phyloP scores from a whole-genome alignment of 2,113 vertebrate species.

The Gopherus evgoodei region DNA sequence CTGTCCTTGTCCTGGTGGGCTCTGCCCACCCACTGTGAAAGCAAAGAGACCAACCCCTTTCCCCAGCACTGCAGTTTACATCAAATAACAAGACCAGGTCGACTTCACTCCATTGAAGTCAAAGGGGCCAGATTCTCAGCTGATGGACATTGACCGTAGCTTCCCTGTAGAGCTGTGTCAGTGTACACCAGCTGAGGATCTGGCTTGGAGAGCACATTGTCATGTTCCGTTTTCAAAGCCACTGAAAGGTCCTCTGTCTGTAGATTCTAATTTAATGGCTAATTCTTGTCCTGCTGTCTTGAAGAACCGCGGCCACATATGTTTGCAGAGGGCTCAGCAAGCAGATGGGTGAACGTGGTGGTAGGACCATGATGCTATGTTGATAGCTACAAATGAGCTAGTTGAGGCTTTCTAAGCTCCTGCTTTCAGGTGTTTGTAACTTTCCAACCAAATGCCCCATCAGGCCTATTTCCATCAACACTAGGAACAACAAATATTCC shows the following conservation, averaged over 20 bases:
- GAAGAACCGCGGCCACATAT: neutral
- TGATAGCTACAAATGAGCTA: neutral
- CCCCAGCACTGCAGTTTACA: neutral
- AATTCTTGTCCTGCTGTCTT: neutral
- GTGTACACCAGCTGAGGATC: no score
- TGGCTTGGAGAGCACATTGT: neutral
- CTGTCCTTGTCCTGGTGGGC: no score
- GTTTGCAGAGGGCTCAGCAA: neutral
- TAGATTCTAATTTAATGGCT: neutral
- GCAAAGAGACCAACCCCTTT: neutral
- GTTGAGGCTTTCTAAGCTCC: neutral
- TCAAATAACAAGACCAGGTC: neutral
- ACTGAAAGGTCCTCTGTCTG: neutral
- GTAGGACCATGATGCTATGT: neutral
- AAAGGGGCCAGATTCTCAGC: neutral
- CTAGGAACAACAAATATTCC: neutral
- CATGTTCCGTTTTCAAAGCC: neutral
- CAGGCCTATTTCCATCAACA: neutral
- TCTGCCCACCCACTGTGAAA: neutral
- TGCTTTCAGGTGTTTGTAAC: neutral
- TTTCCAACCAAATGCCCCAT: neutral
- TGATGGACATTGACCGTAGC: no score
- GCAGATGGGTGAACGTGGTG: neutral
- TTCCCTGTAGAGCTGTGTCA: no score
- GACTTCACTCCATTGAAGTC: neutral